Conservation (phyloP, 2,888 invertebrate species). For the Julus scandinavius region DNA sequence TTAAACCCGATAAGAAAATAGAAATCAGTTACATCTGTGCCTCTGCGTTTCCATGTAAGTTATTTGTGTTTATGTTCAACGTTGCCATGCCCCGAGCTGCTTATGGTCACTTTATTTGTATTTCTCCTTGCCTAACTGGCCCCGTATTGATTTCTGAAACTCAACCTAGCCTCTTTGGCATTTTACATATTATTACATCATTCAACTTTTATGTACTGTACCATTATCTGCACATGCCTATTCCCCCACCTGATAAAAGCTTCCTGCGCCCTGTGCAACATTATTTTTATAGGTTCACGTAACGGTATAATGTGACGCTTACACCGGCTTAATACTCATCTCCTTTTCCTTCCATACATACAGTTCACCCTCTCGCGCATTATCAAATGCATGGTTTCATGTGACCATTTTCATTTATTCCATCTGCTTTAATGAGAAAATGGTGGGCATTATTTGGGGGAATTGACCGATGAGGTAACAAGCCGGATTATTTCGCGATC, state of each 20-base stretch:
- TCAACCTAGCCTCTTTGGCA: conserved; percentile 1
- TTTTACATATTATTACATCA: conserved; percentile 4
- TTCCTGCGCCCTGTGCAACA: background rate
- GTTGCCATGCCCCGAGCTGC: background rate
- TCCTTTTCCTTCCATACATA: background rate
- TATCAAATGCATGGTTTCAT: background rate
- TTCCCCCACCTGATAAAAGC: conserved; percentile 24
- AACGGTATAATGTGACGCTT: background rate
- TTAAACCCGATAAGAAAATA: conserved; percentile 10
- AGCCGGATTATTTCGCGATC: background rate
- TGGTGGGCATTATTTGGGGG: background rate
- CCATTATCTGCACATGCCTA: background rate
- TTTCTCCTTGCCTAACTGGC: background rate
- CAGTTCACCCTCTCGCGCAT: background rate
- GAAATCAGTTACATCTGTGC: conserved; percentile 37
- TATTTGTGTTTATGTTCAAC: conserved; percentile 12
- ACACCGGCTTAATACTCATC: background rate
- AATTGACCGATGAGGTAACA: background rate
- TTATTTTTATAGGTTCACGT: background rate
- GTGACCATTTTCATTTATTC: conserved; percentile 15
- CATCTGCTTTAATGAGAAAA: background rate
- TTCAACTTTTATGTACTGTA: background rate
- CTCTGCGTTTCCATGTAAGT: background rate
- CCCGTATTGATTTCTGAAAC: conserved; percentile 9
- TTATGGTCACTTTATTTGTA: background rate